Percentiles rank a stretch among this genome's conserved stretches.
Conservation (phyloP, 1,140 invertebrate genomes). For the Condylostylus longicornis region DNA sequence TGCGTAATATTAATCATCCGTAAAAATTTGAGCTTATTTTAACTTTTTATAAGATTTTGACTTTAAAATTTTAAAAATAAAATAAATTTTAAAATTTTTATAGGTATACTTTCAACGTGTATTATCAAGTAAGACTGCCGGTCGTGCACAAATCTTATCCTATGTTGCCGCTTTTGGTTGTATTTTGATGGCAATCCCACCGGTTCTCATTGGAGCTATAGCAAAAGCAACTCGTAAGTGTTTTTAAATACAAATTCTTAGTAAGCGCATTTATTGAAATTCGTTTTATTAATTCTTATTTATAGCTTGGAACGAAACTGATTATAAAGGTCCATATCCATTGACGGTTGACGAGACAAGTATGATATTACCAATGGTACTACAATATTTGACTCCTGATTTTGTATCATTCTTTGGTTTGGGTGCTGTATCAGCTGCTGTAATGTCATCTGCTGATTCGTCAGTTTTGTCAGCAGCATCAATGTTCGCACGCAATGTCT, state of each 20-base stretch:
- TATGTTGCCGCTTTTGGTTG: constrained; percentile 92
- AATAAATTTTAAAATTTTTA: constrained; percentile 8
- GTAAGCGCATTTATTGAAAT: constrained; percentile 3
- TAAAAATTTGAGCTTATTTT: no score
- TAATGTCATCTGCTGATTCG: constrained; percentile 97
- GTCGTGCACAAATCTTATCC: constrained; percentile 83
- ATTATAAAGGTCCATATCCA: constrained; percentile 56
- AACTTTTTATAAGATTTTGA: no score
- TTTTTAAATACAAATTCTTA: no score
- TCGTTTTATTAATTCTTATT: not conserved
- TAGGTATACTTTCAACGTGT: constrained; percentile 97
- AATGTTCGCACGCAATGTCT: constrained; percentile 97
- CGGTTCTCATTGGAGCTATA: constrained; percentile 90
- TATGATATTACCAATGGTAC: constrained; percentile 90
- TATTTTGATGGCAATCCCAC: constrained; percentile 90
- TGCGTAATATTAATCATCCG: no score
- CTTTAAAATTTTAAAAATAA: not conserved
- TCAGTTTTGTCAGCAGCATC: constrained; percentile 91
- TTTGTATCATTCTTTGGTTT: constrained; percentile 93
- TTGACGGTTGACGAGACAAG: constrained; percentile 63
- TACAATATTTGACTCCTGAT: constrained; percentile 88
- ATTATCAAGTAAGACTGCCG: constrained; percentile 84
- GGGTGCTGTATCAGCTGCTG: constrained; percentile 94
- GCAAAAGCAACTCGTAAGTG: constrained; percentile 80
- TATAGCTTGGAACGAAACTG: constrained; percentile 85